Base-by-base conservation (phyloP, 2,113 vertebrate genomes). In the Channa maculata region DNA sequence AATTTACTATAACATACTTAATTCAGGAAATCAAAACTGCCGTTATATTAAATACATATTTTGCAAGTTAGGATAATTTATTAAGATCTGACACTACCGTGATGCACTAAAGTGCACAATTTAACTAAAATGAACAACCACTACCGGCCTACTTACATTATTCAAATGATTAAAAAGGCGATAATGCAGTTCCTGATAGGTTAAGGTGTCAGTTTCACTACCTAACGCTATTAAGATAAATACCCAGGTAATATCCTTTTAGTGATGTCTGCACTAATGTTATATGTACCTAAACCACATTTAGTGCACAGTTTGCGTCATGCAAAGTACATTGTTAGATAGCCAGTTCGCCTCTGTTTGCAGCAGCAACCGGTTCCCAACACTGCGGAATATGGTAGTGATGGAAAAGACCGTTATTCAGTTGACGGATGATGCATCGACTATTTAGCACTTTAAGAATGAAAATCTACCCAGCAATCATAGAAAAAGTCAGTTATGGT, bases 371-470 rank as follows among this genome's bases (percentile, higher is more conserved):
- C 75, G 69, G 77, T 71, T 46, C 69, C 38, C 62, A 3, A 24
- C 59, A 59, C 43, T 48, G 50, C 36, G 38, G 52, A 67, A 11
- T 63, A 70, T 52, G 75, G 52, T 54, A 50, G 71, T 58, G 65
- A 73, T 65, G 70, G 64, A 69, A 64, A 67, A 37, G 38, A 75
- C 52, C 62, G 68, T 54, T 52, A 55, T 24, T 24, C 37, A 50
- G n/a, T 34, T 34, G 75, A 33, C 12, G 52, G 68, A 39, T 55
- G 84, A 62, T 53, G 75, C 62, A 76, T 51, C 63, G 80, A 61
- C 72, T 39, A 55, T 33, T 54, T 24, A n/a, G 13, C 33, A 5
- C 57, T 37, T 1, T 45, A 65, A 68, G 55, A 33, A 3, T 14
- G 33, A 15, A 37, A 61, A 50, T 39, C 8, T 4, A 36, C 34